Conservation (phyloP, 2,113 vertebrate species). For the Pandion haliaetus region DNA sequence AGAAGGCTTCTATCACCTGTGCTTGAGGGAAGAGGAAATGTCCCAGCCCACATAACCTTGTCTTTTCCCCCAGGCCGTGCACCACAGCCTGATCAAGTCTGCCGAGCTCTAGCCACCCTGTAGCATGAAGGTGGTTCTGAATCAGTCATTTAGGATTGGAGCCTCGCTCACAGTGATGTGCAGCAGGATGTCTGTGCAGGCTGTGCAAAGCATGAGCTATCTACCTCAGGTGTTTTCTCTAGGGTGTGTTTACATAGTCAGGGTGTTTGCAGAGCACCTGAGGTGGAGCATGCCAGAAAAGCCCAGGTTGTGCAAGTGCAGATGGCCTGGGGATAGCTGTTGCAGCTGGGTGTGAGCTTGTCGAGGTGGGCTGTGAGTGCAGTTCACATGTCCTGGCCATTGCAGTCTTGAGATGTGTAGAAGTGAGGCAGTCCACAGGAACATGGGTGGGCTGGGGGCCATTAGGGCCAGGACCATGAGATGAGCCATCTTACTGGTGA, state of each 20-base stretch:
- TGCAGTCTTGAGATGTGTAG: neutral
- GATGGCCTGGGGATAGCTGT: neutral
- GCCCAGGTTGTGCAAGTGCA: neutral
- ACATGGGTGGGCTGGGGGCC: neutral
- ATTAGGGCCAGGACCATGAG: neutral
- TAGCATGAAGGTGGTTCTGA: neutral
- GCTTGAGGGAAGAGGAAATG: neutral
- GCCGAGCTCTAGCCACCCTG: neutral
- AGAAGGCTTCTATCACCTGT: neutral
- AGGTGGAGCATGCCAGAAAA: neutral
- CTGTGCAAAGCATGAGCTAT: neutral
- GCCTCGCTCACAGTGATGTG: neutral
- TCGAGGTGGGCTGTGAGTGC: neutral
- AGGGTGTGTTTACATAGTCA: rapidly evolving
- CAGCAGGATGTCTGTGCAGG: neutral
- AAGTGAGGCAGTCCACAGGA: neutral
- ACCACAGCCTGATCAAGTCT: neutral
- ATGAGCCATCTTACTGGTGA: neutral
- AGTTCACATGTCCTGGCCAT: neutral
- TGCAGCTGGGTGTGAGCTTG: neutral
- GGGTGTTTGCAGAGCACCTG: neutral
- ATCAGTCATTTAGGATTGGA: neutral
- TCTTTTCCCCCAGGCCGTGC: neutral
- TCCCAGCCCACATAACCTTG: neutral
- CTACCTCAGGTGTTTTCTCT: neutral